Base-by-base conservation (phyloP, 2,888 invertebrate genomes). In the Dynastes hyllus region DNA sequence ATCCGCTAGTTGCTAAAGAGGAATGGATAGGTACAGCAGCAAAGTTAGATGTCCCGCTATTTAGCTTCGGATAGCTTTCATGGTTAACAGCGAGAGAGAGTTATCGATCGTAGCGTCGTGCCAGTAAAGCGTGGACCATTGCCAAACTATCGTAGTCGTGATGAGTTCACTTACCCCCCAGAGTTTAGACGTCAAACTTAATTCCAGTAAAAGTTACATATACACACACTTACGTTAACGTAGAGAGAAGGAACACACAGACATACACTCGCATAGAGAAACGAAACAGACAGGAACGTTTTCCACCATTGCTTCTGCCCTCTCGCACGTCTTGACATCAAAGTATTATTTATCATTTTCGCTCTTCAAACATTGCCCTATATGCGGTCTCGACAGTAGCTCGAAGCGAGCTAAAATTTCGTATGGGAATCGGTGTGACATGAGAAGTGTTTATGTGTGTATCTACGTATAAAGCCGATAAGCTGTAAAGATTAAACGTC, bases 101-200 rank as follows among this genome's bases (percentile, higher is more conserved):
- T 58, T 65, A 78, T 78, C 78, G 78, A 73, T 78, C 71, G 40
- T 6, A 78, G 78, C 73, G 78, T 65, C 73, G 27, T 58, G 70
- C 78, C 78, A 78, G 73, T 61, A 70, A 11, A 67, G 13, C 70
- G 65, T 71, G 78, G 78, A 63, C 71, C 63, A 73, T 70, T 78
- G 70, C 63, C 71, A 71, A 70, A 70, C 70, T 71, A 73, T 65
- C 40, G 71, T 29, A 37, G 61, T 51, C 53, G 73, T 65, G 78
- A 78, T 73, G 78, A 78, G 78, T 78, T 78, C 78, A 66, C 78
- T 78, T 78, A 78, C 78, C 78, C 78, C 70, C 63, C 22, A 45
- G 67, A 67, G 67, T 66, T 50, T 70, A 67, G 76, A 67, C 76
- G 69, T 79, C 76, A 58, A 69, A 70, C 69, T 76, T 76, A 76